Evolutionary conservation across 2,888 invertebrate species (phyloP), one percentile per base, ranked within the genome.

Genomic region (Craniophora ligustri): DNA sequence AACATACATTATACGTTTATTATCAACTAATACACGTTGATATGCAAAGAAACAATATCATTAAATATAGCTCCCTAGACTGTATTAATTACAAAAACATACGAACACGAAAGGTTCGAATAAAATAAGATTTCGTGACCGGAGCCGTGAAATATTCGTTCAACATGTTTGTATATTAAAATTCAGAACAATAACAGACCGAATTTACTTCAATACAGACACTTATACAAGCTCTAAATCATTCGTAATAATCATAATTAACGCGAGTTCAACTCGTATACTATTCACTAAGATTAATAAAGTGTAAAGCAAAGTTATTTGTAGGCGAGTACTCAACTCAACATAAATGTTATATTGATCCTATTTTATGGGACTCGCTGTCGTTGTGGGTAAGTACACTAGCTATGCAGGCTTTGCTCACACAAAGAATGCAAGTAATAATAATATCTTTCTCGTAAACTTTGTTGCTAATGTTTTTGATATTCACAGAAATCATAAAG

Each of bases 401-500:
- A 55, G 53, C 47, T 54, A 55, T 57, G 40, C 58, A 58, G 56
- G 40, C 42, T 59, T 34, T 54, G 49, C 67, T 59, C 56, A 50
- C 39, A 66, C 61, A 67, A 70, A 67, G 54, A 68, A 61, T 72
- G 63, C 60, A 75, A 70, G 69, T 76, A 57, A 67, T 72, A 69
- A 76, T 72, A 69, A 76, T 75, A 66, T 79, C 74, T 81, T 79
- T 78, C 78, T 77, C 82, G 67, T 85, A 85, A 85, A 87, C 75
- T 78, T 78, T 74, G 75, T 77, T 74, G 75, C 77, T 76, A 81
- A 83, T 76, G 77, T 81, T 79, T 78, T 79, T 71, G 72, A 84
- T 84, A 84, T 85, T 78, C 78, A 76, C 75, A 82, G 80, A 82
- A 84, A 85, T 81, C 81, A 76, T 85, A 82, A 84, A 85, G 64